Percentiles rank a stretch among this genome's conserved stretches.
Evolutionary conservation across 2,113 vertebrate species (phyloP).

Genomic region (Chlorodrepanis virens): DNA sequence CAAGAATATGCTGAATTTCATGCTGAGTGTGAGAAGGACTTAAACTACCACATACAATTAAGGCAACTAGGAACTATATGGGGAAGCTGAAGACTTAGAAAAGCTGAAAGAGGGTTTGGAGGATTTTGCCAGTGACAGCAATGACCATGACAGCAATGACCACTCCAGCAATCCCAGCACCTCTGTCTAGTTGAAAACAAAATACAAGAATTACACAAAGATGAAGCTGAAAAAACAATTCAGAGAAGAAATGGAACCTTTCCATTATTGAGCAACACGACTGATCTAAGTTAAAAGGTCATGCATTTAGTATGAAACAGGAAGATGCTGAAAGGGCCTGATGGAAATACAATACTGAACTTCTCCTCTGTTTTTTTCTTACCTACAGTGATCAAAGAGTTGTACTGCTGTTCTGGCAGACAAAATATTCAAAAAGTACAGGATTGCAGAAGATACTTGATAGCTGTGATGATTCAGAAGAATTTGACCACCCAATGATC

Average conservation of each 20-base stretch:
- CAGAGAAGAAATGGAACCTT: neutral
- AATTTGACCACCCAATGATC: fast-evolving
- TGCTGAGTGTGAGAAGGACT: neutral
- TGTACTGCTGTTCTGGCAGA: neutral
- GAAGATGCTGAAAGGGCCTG: neutral
- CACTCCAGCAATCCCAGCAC: neutral
- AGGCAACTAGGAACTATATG: neutral
- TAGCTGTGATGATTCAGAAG: neutral
- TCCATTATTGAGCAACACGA: neutral
- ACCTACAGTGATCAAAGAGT: neutral
- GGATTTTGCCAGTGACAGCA: neutral
- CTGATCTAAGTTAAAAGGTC: neutral
- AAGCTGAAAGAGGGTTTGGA: neutral
- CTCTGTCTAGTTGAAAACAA: neutral
- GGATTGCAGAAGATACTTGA: neutral
- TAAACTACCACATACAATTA: neutral
- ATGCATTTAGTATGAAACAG: neutral
- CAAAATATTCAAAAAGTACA: neutral
- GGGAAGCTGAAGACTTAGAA: neutral
- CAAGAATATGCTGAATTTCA: neutral
- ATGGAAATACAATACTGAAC: neutral
- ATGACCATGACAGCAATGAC: neutral
- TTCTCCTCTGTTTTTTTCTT: neutral
- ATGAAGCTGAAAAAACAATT: neutral
- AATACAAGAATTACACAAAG: neutral